Evolutionary conservation across 2,888 invertebrate genomes (phyloP), one percentile per base, ranked within the genome.

Genomic region (Coecobrya sp.): DNA sequence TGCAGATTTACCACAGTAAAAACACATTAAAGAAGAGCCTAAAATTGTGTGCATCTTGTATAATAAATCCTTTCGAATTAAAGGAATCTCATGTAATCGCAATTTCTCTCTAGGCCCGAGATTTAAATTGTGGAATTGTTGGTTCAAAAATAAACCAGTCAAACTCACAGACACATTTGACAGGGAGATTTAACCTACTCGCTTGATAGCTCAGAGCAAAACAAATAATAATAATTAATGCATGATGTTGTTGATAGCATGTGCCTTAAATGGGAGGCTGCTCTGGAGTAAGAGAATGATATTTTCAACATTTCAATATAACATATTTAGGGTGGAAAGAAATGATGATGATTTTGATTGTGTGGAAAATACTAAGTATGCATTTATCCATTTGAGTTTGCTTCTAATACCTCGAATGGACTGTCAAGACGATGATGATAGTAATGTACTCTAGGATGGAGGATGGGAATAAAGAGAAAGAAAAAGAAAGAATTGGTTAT

Each of bases 401-500:
- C 13, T 62, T 25, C 10, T 27, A 27, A 5, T 13, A 65, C 25
- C 13, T 27, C 27, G 11, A 65, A 65, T 27, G 19, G 3, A 30
- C 16, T 65, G 65, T 65, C 65, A 70, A 36, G 42, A 42, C 42
- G n/a, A 70, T 70, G n/a, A 42, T 42, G 19, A 19, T 42, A 19
- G 19, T 42, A 25, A 70, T 42, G 70, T 42, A 8, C n/a, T 19
- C 70, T 7, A n/a, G 7, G n/a, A 70, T 27, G 49, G 16, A n/a
- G 73, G 36, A 22, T 25, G 5, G 11, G 27, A 70, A 70, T 19
- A 42, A 70, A 19, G 8, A 10, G 42, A 70, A 19, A 19, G 70
- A 70, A 42, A 70, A 42, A n/a, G 70, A 42, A 45, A 22, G 87
- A 79, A 65, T 73, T 79, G 59, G 73, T 42, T 25, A 68, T 19